Evolutionary conservation across 2,797 vertebrate species (phyloP).

Genomic region (Microchirus variegatus): DNA sequence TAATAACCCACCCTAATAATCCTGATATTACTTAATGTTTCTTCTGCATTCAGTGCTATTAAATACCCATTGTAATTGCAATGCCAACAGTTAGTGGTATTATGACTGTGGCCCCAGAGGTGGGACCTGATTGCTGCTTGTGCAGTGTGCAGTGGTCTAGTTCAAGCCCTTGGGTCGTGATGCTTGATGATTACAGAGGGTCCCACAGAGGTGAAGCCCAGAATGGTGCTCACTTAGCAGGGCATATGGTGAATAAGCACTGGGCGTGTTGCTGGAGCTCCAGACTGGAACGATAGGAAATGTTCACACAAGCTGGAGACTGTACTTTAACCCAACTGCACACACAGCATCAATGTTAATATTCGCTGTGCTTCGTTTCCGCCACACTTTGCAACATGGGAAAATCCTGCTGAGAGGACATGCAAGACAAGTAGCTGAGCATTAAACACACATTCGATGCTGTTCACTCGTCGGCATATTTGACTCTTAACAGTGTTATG

Average conservation of each 20-base stretch:
- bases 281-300: slow-evolving; percentile 53
- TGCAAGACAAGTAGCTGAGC: slow-evolving; percentile 47
- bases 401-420: slow-evolving; percentile 32
- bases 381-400: slow-evolving; percentile 25
- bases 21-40: slow-evolving; percentile 70
- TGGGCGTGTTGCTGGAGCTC: slow-evolving; percentile 44
- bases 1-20: slow-evolving; percentile 81
- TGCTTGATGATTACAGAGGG: slow-evolving; percentile 61
- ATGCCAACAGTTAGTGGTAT: slow-evolving; percentile 60
- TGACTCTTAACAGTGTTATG: slow-evolving; percentile 10
- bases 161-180: slow-evolving; percentile 56
- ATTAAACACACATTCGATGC: slow-evolving; percentile 40
- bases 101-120: slow-evolving; percentile 56
- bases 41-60: slow-evolving; percentile 60
- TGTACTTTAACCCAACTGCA: slow-evolving; percentile 24
- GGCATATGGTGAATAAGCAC: slow-evolving; percentile 60
- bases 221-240: slow-evolving; percentile 56
- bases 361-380: slow-evolving; percentile 56
- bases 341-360: slow-evolving; percentile 17
- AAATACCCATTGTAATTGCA: slow-evolving; percentile 68
- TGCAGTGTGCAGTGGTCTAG: slow-evolving; percentile 16
- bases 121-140: slow-evolving; percentile 36
- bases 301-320: slow-evolving; percentile 31
- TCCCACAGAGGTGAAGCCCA: slow-evolving; percentile 64
- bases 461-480: slow-evolving; percentile 40